phyloP scores from a whole-genome alignment of 2,113 vertebrate genomes.

The Xerus inauris region DNA sequence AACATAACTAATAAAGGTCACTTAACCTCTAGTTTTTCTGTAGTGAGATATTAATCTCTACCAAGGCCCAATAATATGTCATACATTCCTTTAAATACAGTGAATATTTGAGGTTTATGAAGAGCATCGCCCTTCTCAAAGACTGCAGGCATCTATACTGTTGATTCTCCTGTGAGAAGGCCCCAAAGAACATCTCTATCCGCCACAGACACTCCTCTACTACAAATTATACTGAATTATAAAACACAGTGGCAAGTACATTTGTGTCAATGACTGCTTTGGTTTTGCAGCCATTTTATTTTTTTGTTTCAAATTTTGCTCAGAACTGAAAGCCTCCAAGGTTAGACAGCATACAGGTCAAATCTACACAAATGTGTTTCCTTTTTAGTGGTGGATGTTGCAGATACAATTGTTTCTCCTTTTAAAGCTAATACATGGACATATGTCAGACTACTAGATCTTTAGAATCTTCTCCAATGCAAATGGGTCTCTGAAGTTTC shows the following conservation, averaged over 20 bases:
- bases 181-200: neutral
- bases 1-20: neutral
- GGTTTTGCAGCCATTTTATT: neutral
- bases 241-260: neutral
- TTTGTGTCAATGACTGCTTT: neutral
- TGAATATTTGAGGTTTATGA: neutral
- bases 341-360: no score
- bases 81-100: neutral
- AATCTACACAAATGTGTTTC: neutral
- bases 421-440: neutral
- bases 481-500: neutral
- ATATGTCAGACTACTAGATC: neutral
- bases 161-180: neutral
- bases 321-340: neutral
- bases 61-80: neutral
- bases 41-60: neutral
- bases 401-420: neutral
- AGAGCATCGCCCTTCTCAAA: neutral
- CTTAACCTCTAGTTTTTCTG: neutral
- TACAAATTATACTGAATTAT: neutral
- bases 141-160: neutral
- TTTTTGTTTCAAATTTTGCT: neutral
- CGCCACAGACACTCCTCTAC: neutral
- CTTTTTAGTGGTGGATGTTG: neutral
- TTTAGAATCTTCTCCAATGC: neutral